phyloP scores from a whole-genome alignment of 2,113 vertebrate genomes.

The Pycnonotus jocosus region DNA sequence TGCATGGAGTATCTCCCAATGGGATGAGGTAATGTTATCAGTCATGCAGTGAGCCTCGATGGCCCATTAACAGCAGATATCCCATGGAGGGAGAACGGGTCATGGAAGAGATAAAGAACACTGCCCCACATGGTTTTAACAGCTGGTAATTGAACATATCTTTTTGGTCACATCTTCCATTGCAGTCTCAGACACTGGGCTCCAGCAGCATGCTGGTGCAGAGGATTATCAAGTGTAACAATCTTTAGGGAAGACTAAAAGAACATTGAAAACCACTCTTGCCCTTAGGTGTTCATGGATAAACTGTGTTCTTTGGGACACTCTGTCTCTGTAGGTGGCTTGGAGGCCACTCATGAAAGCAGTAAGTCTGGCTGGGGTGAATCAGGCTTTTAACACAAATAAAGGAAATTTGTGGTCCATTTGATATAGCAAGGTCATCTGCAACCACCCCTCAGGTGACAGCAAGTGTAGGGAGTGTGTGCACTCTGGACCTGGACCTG shows the following conservation, averaged over 20 bases:
- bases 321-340: background rate
- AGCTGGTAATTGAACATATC: background rate
- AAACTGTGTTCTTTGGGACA: background rate
- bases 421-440: background rate
- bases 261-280: background rate
- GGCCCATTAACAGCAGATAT: too few species aligned
- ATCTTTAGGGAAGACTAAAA: background rate
- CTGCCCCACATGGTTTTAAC: background rate
- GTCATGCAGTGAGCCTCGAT: too few species aligned
- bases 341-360: background rate
- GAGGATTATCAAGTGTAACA: accelerated
- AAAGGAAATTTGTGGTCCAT: background rate
- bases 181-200: background rate
- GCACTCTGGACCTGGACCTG: too few species aligned
- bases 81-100: too few species aligned
- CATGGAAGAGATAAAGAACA: background rate
- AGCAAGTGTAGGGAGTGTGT: background rate
- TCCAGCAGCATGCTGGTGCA: background rate
- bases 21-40: too few species aligned
- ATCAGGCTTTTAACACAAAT: background rate
- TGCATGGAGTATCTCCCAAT: too few species aligned
- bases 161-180: background rate
- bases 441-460: background rate
- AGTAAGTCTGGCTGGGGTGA: background rate
- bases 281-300: background rate